Evolutionary conservation across 2,888 invertebrate genomes (phyloP).

Genomic region (Calameuta idolon): DNA sequence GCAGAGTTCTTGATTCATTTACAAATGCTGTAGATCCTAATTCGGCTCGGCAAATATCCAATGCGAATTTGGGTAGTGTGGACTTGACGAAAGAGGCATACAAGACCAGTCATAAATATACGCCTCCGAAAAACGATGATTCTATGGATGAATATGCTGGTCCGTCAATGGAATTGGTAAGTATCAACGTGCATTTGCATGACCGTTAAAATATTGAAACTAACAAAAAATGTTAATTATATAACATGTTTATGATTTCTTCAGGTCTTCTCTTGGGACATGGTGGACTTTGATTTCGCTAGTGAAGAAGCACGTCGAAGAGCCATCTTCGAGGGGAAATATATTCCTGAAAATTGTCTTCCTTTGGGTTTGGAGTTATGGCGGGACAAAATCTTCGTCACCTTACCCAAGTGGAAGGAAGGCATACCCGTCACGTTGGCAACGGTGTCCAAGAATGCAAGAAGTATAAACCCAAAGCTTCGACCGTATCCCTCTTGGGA

Average conservation of each 20-base stretch:
- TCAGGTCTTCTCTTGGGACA: slow-evolving; percentile 78
- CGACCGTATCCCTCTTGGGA: slow-evolving; percentile 83
- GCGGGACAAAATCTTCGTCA: slow-evolving; percentile 78
- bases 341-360: slow-evolving; percentile 78
- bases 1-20: slow-evolving; percentile 20
- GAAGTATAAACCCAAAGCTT: slow-evolving; percentile 72
- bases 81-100: slow-evolving; percentile 29
- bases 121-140: slow-evolving; percentile 30
- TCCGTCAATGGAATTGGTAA: slow-evolving; percentile 61
- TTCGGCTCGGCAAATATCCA: slow-evolving; percentile 2
- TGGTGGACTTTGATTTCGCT: slow-evolving; percentile 80
- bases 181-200: slow-evolving; percentile 11
- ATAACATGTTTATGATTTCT: slow-evolving; percentile 38
- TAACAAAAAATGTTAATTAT: background rate
- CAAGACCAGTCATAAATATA: slow-evolving; percentile 42
- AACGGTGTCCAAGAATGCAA: slow-evolving; percentile 74
- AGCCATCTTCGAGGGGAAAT: slow-evolving; percentile 74
- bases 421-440: slow-evolving; percentile 82
- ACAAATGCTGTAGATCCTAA: slow-evolving; percentile 21
- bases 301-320: slow-evolving; percentile 70
- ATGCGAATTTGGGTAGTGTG: slow-evolving; percentile 15
- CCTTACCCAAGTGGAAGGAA: slow-evolving; percentile 81
- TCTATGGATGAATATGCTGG: slow-evolving; percentile 57
- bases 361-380: slow-evolving; percentile 81
- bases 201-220: background rate